phyloP scores from a whole-genome alignment of 2,888 invertebrate species.

The Lottia gigantea region DNA sequence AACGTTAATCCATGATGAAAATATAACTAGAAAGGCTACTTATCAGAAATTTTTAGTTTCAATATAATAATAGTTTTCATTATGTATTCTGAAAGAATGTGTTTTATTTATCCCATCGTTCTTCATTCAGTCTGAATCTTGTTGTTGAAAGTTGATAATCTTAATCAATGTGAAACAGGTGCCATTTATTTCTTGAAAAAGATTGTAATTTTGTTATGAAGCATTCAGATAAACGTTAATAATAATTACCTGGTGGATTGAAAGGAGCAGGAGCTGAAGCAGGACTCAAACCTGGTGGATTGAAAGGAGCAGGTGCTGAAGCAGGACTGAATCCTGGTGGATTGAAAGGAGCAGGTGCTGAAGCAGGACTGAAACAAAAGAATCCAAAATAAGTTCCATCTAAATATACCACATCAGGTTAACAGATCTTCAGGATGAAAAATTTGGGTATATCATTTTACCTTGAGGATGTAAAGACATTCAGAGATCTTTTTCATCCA shows the following conservation, averaged over 20 bases:
- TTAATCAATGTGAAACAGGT: no score
- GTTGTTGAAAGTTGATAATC: no score
- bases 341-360: constrained; percentile 22
- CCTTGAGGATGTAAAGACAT: no score
- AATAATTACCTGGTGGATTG: neutral
- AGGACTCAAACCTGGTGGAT: constrained; percentile 9
- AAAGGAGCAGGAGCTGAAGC: constrained; percentile 22
- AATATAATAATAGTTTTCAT: no score
- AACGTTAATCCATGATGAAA: neutral
- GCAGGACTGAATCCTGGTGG: constrained; percentile 13
- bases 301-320: constrained; percentile 21
- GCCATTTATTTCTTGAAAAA: no score
- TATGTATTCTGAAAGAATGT: neutral
- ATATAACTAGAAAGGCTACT: neutral
- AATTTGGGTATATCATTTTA: neutral
- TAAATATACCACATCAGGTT: no score
- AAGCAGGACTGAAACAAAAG: constrained; percentile 12
- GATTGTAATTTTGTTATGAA: no score
- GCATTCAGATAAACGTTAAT: no score
- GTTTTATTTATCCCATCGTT: neutral
- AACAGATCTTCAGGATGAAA: constrained; percentile 3
- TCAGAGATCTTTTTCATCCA: no score
- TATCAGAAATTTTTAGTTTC: no score
- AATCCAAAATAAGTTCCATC: neutral
- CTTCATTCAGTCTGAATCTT: neutral